Conservation (phyloP, 2,888 invertebrate genomes). For the Watsonalla cultraria region DNA sequence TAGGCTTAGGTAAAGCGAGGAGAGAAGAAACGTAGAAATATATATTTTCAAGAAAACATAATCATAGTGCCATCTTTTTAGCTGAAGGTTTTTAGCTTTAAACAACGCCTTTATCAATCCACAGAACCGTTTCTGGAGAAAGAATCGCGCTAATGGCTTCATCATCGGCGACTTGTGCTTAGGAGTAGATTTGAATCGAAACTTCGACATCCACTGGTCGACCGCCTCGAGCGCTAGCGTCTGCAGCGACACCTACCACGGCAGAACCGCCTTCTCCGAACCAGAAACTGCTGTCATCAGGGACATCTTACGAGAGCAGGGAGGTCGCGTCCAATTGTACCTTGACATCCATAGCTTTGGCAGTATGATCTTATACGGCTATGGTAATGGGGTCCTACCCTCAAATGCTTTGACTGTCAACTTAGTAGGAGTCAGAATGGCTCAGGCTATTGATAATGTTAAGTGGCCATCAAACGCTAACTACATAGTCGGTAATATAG, state of each 20-base stretch:
- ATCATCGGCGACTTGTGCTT: slow-evolving; percentile 55
- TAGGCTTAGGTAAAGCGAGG: too few species aligned
- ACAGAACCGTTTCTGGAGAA: slow-evolving; percentile 81
- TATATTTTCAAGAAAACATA: too few species aligned
- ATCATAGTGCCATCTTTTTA: background rate
- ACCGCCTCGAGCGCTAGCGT: slow-evolving; percentile 56
- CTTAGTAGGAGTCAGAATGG: slow-evolving; percentile 46
- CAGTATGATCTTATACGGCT: slow-evolving; percentile 67
- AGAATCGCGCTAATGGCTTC: slow-evolving; percentile 70
- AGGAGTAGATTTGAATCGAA: slow-evolving; percentile 86
- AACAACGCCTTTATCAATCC: background rate
- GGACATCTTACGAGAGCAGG: slow-evolving; percentile 70
- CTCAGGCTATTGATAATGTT: slow-evolving; percentile 53
- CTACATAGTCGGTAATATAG: slow-evolving; percentile 72
- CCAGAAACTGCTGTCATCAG: slow-evolving; percentile 79
- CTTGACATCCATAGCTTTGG: slow-evolving; percentile 86
- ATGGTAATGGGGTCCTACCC: slow-evolving; percentile 52
- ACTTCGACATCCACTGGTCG: slow-evolving; percentile 84
- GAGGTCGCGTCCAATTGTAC: slow-evolving; percentile 78
- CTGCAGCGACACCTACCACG: slow-evolving; percentile 81
- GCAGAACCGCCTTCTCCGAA: slow-evolving; percentile 80
- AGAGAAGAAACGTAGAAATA: too few species aligned
- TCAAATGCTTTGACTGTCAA: slow-evolving; percentile 57
- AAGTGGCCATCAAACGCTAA: slow-evolving; percentile 48
- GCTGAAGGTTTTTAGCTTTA: background rate